Conservation (phyloP, 35 echinoderm and acorn worm genomes). For the Antedon bifida region DNA sequence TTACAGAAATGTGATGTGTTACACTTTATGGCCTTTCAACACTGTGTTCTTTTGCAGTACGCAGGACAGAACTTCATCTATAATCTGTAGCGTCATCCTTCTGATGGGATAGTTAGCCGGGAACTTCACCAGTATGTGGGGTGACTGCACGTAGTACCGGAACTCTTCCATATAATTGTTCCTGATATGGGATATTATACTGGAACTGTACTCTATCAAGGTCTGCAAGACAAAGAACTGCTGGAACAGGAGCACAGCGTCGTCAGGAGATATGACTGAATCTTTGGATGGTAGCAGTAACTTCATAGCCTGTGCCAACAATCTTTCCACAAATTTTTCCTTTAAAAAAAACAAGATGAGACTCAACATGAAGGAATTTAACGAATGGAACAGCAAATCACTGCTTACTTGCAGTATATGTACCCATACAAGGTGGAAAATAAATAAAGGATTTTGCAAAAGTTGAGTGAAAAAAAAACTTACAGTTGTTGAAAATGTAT, state of each 20-base stretch:
- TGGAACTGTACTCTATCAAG: constrained; percentile 51
- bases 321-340: constrained; percentile 58
- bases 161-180: constrained; percentile 55
- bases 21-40: background rate
- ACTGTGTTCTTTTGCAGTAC: constrained; percentile 37
- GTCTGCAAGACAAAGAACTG: constrained; percentile 84
- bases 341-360: constrained; percentile 16
- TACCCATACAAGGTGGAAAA: too few species aligned
- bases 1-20: background rate
- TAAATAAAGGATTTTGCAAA: too few species aligned
- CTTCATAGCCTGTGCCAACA: constrained; percentile 74
- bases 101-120: constrained; percentile 67
- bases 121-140: constrained; percentile 76
- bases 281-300: constrained; percentile 60
- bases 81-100: constrained; percentile 46
- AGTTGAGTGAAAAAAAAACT: background rate
- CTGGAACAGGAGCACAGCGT: constrained; percentile 80
- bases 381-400: too few species aligned
- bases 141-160: constrained; percentile 91
- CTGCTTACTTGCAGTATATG: too few species aligned
- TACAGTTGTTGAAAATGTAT: constrained; percentile 70
- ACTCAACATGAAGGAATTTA: too few species aligned
- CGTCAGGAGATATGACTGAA: constrained; percentile 35
- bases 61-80: constrained; percentile 71
- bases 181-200: constrained; percentile 43